A percentile compares a stretch with the other conserved stretches of the same genome.
phyloP scores from a whole-genome alignment of 2,888 invertebrate genomes.

The Agonopterix arenella region DNA sequence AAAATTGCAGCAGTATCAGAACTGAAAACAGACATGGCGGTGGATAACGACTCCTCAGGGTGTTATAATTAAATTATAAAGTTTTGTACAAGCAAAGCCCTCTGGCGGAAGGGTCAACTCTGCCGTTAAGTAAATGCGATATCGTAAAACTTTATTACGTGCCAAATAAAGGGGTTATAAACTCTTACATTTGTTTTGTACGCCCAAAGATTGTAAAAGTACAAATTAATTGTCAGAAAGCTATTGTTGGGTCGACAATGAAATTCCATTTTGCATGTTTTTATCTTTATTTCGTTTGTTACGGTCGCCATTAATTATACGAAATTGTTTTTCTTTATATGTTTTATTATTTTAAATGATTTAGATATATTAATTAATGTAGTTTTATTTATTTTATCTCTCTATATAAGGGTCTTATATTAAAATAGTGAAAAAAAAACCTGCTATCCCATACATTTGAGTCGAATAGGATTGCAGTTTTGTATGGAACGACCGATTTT shows the following conservation, averaged over 20 bases:
- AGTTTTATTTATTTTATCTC: too few species aligned
- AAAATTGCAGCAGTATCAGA: conserved; percentile 12
- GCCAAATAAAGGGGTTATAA: conserved; percentile 70
- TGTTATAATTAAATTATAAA: conserved; percentile 75
- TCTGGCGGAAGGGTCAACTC: conserved; percentile 60
- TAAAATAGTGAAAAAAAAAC: too few species aligned
- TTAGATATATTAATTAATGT: too few species aligned
- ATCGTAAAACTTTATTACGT: conserved; percentile 73
- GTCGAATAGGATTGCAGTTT: too few species aligned
- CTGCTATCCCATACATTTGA: too few species aligned
- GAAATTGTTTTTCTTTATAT: neutral
- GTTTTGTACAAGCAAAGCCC: conserved; percentile 43
- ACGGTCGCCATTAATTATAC: neutral
- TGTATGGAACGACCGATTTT: too few species aligned
- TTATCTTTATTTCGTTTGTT: conserved; percentile 6
- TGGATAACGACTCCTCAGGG: conserved; percentile 58
- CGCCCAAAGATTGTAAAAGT: conserved; percentile 49
- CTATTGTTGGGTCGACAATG: conserved; percentile 9
- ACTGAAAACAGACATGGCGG: conserved; percentile 13
- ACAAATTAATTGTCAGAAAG: conserved; percentile 27
- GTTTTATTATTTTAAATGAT: too few species aligned
- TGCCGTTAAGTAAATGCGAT: conserved; percentile 62
- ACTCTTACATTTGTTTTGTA: conserved; percentile 59
- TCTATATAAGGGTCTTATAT: too few species aligned
- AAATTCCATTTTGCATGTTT: conserved; percentile 15